Evolutionary conservation across 2,113 vertebrate species (phyloP), one percentile per base, ranked within the genome.

Genomic region (Carassius auratus): DNA sequence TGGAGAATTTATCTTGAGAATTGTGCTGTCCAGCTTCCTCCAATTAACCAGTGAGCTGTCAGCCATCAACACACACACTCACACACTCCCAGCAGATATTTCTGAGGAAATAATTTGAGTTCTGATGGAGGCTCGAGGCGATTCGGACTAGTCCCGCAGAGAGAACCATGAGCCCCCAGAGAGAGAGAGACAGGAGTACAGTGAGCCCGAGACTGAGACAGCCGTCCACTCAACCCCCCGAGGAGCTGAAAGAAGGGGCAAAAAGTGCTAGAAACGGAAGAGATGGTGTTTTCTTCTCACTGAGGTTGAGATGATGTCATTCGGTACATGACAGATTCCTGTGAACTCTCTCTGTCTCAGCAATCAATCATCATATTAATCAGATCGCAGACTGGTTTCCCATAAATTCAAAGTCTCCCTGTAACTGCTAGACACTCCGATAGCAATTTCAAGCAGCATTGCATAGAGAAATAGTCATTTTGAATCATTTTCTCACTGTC

Each of bases 121-220:
- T 59, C 77, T 68, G 64, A 76, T 84, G 50, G 59, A 83, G 9
- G 59, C 79, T 76, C 4, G 48, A 59, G 83, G 66, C 48, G 86
- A 82, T 85, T 83, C 66, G 66, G 69, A 50, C 86, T 23, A 21
- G 77, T 82, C 71, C 84, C 62, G 68, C 79, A 81, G 89, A 86
- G 86, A 79, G 55, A 36, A 74, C 87, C 69, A 93, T 92, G 91
- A 92, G 90, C 89, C 91, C 91, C 92, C 92, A 89, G 64, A 91
- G 92, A 92, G 89, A 91, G 86, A 83, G 59, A 82, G 61, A 69
- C 8, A 33, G 69, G 62, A 48, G 52, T 59, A 76, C 19, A 62
- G 45, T 82, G 10, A 78, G 87, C 33, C 26, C 21, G 50, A 74
- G 14, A 86, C 85, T 73, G 82, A 87, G 62, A 75, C 21, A 64